Percentiles rank a stretch among this genome's conserved stretches.
Conservation (phyloP, 2,888 invertebrate species). For the Dorcus hopei region DNA sequence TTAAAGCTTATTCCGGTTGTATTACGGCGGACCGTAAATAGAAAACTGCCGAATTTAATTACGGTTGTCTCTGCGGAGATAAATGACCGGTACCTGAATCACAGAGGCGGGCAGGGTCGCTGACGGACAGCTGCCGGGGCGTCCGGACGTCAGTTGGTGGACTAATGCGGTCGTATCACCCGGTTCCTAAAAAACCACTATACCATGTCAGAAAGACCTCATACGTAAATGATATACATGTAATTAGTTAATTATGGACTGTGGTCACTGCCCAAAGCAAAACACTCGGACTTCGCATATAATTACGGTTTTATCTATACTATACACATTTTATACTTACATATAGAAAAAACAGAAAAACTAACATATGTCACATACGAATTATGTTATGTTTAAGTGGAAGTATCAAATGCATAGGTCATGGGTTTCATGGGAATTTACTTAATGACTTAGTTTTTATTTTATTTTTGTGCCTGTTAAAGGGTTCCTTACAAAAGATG, state of each 20-base stretch:
- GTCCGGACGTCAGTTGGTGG: slow-evolving; percentile 31
- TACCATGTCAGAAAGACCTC: slow-evolving; percentile 22
- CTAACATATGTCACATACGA: not conserved
- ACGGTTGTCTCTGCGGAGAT: too few species aligned
- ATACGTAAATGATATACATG: slow-evolving; percentile 19
- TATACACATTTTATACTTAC: not conserved
- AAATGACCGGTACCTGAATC: too few species aligned
- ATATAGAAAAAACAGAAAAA: not conserved
- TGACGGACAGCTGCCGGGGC: slow-evolving; percentile 28
- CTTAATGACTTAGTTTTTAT: too few species aligned
- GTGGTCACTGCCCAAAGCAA: slow-evolving; percentile 18
- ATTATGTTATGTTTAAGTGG: not conserved
- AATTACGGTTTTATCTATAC: slow-evolving; percentile 17
- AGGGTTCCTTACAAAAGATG: too few species aligned
- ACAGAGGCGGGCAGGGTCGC: not conserved
- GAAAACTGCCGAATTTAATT: too few species aligned
- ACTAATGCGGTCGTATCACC: slow-evolving; percentile 12
- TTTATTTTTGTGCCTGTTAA: too few species aligned
- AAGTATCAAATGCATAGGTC: not conserved
- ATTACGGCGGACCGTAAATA: too few species aligned
- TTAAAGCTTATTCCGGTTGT: too few species aligned
- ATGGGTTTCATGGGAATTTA: too few species aligned
- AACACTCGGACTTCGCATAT: slow-evolving; percentile 12
- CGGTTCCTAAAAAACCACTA: slow-evolving; percentile 22
- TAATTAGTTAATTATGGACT: slow-evolving; percentile 33